Base-by-base conservation (phyloP, 2,888 invertebrate genomes). In the Halocaridina rubra region DNA sequence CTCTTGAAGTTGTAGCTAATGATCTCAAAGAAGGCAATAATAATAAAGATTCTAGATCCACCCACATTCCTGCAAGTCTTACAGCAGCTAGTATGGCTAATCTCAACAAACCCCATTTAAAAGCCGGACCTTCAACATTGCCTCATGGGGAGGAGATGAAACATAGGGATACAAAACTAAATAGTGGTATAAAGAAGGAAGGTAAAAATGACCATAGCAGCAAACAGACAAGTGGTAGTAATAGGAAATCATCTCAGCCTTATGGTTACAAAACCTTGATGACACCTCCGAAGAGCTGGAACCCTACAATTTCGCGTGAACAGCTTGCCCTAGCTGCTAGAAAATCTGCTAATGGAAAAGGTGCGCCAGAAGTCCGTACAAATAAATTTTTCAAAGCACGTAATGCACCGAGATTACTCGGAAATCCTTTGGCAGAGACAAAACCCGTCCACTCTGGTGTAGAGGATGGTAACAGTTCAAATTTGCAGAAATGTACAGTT, bases 241-340 rank as follows among this genome's bases (percentile, higher is more conserved):
- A 78, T 57, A 85, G 85, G 57, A 82, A 87, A 76, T 71, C 86
- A 7, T 88, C 89, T 16, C 80, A 88, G 10, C 84, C 88, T 8
- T 78, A 86, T 71, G 92, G 93, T 0, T 93, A 93, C 89, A 94
- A 93, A 89, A 93, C 93, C 0, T 90, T 93, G 10, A 91, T 93
- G 24, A 92, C 92, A 89, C 93, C 93, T 0, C 93, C 93, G 0
- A 93, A 93, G 89, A 92, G 92, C 19, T 93, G 93, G 93, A 93
- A 93, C 90, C 93, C 93, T 8, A 87, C 87, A 19, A 87, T 87
- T 57, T 87, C 87, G 10, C 39, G 85, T 29, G 85, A 82, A 59
- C 85, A 85, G 30, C 57, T 86, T 59, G 81, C 81, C 30, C 33
- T 82, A 57, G 80, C 57, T 29, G 82, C 79, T 16, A 80, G 82